These are phyloP conservation scores for Muscicapa striata DNA, from an alignment of 2,797 vertebrate genomes.

Conservation along the genomic window DNA sequence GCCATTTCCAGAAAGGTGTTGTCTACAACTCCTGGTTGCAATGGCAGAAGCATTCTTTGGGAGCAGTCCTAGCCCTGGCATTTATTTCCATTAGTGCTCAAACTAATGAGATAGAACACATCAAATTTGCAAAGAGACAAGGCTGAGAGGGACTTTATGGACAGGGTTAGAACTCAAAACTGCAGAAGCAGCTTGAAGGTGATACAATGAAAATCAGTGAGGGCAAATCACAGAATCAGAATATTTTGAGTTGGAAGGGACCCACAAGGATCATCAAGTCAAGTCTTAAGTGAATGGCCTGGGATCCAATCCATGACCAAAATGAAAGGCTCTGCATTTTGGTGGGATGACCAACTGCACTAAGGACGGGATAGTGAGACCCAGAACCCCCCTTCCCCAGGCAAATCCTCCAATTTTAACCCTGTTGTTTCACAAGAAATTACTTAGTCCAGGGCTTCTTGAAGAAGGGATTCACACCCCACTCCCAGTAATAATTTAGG, in stretches of 20 bases:
- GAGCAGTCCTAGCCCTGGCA: not conserved
- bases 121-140: not conserved
- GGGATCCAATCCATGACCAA: not conserved
- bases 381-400: not conserved
- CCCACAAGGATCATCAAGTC: not conserved
- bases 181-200: not conserved
- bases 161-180: not conserved
- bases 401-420: not conserved
- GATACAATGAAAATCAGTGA: not conserved
- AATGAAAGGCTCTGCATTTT: not conserved
- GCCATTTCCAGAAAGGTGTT: not conserved
- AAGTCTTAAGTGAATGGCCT: not conserved
- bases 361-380: not conserved
- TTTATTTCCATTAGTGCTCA: not conserved
- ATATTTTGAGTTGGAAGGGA: not conserved
- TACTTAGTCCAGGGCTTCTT: not conserved
- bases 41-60: not conserved
- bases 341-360: not conserved
- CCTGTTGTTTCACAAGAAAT: not conserved
- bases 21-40: accelerated
- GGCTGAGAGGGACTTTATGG: not conserved
- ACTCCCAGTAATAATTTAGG: not conserved
- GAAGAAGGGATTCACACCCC: not conserved
- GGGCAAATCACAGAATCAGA: not conserved
- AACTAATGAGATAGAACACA: not conserved